Percentiles rank a stretch among this genome's conserved stretches.
These are phyloP conservation scores for Luehdorfia chinensis DNA, from an alignment of 1,140 invertebrate species.

Conservation along the genomic window DNA sequence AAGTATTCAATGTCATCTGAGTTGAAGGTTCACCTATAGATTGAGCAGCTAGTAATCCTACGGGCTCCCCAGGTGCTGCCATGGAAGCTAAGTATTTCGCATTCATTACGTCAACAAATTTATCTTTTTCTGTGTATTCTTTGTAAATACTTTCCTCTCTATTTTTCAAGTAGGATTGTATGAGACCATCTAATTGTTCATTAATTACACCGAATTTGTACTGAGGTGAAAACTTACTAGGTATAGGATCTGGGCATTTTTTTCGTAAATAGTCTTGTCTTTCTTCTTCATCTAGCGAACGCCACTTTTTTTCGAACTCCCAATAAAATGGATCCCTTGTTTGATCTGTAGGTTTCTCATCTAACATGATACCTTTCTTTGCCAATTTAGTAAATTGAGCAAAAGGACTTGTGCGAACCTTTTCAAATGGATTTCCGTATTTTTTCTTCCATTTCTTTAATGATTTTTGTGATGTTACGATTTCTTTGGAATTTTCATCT, in stretches of 20 bases:
- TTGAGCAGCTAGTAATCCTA: conserved; percentile 96
- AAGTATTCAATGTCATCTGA: conserved; percentile 99
- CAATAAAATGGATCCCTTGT: conserved; percentile 67
- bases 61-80: conserved; percentile 95
- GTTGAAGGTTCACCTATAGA: conserved; percentile 99
- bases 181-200: conserved; percentile 85
- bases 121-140: conserved; percentile 64
- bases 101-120: conserved; percentile 85
- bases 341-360: conserved; percentile 46
- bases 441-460: conserved; percentile 82
- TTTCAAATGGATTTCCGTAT: conserved; percentile 68
- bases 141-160: conserved; percentile 43
- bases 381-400: conserved; percentile 39
- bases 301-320: conserved; percentile 82
- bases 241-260: conserved; percentile 86
- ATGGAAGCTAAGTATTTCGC: conserved; percentile 87
- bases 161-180: conserved; percentile 81
- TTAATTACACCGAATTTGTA: conserved; percentile 88
- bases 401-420: conserved; percentile 55
- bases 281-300: conserved; percentile 77
- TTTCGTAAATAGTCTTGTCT: conserved; percentile 73
- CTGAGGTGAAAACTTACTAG: conserved; percentile 83
- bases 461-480: conserved; percentile 74
- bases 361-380: conserved; percentile 46
- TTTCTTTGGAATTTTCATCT: conserved; percentile 54